These are phyloP conservation scores for Phataginus tricuspis DNA, from an alignment of 2,797 vertebrate species.

Conservation along the genomic window DNA sequence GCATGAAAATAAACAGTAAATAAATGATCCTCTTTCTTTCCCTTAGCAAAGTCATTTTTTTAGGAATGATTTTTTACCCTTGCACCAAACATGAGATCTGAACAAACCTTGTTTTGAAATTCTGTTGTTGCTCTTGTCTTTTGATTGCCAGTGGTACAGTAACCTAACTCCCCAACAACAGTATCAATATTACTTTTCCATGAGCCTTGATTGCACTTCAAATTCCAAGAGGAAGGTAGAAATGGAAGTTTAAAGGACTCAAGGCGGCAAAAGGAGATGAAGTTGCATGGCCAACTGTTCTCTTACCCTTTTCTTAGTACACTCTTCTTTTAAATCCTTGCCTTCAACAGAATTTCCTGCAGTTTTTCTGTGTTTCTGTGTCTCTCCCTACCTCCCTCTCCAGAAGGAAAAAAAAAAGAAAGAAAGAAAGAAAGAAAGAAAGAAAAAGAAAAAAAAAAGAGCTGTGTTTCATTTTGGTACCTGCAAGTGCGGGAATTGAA, in stretches of 20 bases:
- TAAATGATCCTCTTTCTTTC: not conserved
- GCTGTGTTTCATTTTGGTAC: conserved; percentile 30
- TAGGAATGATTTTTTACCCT: not conserved
- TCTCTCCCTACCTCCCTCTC: not conserved
- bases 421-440: rapidly evolving
- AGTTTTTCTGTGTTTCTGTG: not conserved
- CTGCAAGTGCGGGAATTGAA: not conserved
- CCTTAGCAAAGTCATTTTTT: not conserved
- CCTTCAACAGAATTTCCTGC: not conserved
- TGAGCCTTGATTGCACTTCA: not conserved
- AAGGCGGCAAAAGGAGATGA: not conserved
- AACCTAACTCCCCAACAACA: not conserved
- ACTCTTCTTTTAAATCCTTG: not conserved
- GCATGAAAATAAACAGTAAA: not conserved
- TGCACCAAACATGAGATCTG: not conserved
- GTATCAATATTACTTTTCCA: not conserved
- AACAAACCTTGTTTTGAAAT: not conserved
- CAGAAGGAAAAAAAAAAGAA: not conserved
- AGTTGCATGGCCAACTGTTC: not conserved
- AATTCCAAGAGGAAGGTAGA: not conserved
- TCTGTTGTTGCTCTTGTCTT: not conserved
- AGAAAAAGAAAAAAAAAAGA: rapidly evolving
- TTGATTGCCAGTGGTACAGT: not conserved
- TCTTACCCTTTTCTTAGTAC: not conserved
- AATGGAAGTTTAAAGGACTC: not conserved